Conservation (phyloP, 2,888 invertebrate species). For the Gasteruption jaculator region DNA sequence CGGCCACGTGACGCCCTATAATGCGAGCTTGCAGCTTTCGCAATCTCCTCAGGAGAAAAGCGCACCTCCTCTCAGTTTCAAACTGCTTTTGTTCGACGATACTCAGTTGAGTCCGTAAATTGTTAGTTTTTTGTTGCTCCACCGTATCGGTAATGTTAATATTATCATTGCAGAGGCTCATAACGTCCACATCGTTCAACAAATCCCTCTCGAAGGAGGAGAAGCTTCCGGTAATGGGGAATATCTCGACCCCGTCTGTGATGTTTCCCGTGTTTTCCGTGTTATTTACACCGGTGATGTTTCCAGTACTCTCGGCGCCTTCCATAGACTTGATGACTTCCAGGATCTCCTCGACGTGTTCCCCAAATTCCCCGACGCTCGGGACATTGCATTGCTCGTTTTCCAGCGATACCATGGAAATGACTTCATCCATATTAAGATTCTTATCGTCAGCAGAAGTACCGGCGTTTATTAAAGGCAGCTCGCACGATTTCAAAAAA, state of each 20-base stretch:
- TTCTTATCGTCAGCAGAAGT: constrained; percentile 29
- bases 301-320: constrained; percentile 43
- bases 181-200: constrained; percentile 45
- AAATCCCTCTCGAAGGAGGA: constrained; percentile 44
- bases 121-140: constrained; percentile 30
- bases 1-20: constrained; percentile 73
- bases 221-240: constrained; percentile 42
- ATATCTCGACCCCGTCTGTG: constrained; percentile 38
- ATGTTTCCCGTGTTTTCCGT: constrained; percentile 28
- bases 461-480: constrained; percentile 32
- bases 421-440: constrained; percentile 40
- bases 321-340: constrained; percentile 76
- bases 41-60: constrained; percentile 69
- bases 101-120: constrained; percentile 34
- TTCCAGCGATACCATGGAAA: constrained; percentile 30
- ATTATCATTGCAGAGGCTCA: constrained; percentile 42
- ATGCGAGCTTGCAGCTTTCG: constrained; percentile 72
- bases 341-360: constrained; percentile 63
- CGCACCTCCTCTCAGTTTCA: constrained; percentile 65
- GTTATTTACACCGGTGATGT: constrained; percentile 24
- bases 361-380: constrained; percentile 57
- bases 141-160: constrained; percentile 32
- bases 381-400: constrained; percentile 39
- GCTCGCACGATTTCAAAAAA: constrained; percentile 44
- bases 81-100: constrained; percentile 54